These are phyloP conservation scores for Micropterix aruncella DNA, from an alignment of 2,888 invertebrate species.

Conservation along the genomic window DNA sequence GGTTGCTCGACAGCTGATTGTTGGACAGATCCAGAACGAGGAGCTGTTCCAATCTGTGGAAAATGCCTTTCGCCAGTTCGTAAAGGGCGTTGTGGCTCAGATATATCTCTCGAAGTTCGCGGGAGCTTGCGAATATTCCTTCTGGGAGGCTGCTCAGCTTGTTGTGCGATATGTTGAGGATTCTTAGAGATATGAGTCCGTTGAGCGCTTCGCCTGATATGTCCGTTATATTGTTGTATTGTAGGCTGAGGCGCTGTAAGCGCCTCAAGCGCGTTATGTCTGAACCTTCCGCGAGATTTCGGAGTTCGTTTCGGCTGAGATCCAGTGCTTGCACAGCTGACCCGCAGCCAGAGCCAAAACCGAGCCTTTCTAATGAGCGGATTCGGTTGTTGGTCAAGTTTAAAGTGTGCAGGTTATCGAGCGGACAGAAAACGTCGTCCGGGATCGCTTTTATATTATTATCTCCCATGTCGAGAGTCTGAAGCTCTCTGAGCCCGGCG, in stretches of 20 bases:
- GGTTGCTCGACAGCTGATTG: slow-evolving; percentile 74
- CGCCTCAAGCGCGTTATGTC: slow-evolving; percentile 63
- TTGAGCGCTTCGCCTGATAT: slow-evolving; percentile 67
- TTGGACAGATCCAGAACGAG: slow-evolving; percentile 72
- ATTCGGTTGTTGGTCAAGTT: slow-evolving; percentile 79
- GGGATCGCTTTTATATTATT: slow-evolving; percentile 75
- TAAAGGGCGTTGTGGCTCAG: slow-evolving; percentile 74
- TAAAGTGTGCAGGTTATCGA: slow-evolving; percentile 65
- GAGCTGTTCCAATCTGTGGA: slow-evolving; percentile 73
- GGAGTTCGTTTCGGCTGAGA: slow-evolving; percentile 68
- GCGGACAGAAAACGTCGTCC: slow-evolving; percentile 63
- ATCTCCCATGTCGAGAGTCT: slow-evolving; percentile 64
- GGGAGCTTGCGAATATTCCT: slow-evolving; percentile 65
- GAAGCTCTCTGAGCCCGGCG: slow-evolving; percentile 64
- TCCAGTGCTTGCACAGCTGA: slow-evolving; percentile 64
- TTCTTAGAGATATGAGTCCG: slow-evolving; percentile 63
- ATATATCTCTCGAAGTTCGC: slow-evolving; percentile 71
- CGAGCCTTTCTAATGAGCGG: slow-evolving; percentile 61
- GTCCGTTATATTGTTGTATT: slow-evolving; percentile 71
- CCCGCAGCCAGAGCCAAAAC: slow-evolving; percentile 49
- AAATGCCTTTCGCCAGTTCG: slow-evolving; percentile 68
- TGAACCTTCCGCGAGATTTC: slow-evolving; percentile 55
- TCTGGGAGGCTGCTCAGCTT: slow-evolving; percentile 67
- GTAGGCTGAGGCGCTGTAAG: slow-evolving; percentile 64
- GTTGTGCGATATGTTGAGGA: slow-evolving; percentile 79